These are phyloP conservation scores for Chunga burmeisteri DNA, from an alignment of 2,113 vertebrate species.

Conservation along the genomic window DNA sequence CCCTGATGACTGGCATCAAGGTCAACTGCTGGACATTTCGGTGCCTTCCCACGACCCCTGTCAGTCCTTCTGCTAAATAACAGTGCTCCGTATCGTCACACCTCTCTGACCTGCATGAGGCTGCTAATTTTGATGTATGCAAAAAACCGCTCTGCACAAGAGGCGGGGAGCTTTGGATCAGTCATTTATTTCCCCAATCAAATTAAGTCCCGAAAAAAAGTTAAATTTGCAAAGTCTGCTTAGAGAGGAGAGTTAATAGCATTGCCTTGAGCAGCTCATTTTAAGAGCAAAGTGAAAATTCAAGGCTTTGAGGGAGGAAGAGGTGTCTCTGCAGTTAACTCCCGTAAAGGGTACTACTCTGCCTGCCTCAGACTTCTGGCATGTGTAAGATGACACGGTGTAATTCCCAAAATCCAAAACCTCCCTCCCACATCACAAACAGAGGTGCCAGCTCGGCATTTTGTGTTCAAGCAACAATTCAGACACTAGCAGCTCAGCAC, in stretches of 20 bases:
- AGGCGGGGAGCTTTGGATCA: background rate
- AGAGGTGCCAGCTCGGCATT: background rate
- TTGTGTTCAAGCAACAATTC: background rate
- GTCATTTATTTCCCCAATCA: too few relatives aligned
- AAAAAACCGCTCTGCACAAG: background rate
- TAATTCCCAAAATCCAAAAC: background rate
- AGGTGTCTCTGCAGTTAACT: background rate
- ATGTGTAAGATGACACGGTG: background rate
- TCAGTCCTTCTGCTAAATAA: background rate
- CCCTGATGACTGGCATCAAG: background rate
- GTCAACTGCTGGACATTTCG: background rate
- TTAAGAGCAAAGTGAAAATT: background rate
- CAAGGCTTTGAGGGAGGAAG: background rate
- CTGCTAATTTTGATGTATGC: rapidly evolving
- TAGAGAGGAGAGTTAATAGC: background rate
- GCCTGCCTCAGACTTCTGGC: background rate
- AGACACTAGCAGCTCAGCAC: background rate
- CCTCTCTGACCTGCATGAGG: background rate
- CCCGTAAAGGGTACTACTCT: background rate
- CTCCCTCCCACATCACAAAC: background rate
- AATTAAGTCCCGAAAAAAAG: background rate
- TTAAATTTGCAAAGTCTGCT: background rate
- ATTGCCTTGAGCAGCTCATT: background rate
- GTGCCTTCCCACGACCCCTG: background rate
- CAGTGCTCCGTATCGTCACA: background rate